Conservation (phyloP, 1,140 invertebrate genomes). For the Aphelenchoides avenae region DNA sequence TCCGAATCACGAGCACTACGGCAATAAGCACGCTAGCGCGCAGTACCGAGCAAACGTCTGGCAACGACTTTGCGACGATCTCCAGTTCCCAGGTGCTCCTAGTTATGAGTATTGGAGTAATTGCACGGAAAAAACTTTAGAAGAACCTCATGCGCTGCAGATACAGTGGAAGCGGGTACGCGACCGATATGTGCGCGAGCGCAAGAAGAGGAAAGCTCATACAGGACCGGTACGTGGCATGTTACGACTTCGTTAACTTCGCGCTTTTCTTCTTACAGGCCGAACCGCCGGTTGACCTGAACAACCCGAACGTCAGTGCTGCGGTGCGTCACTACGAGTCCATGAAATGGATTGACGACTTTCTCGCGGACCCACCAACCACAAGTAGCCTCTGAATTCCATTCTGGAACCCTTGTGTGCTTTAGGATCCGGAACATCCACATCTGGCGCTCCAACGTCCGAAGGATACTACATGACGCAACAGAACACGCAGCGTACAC, state of each 20-base stretch:
- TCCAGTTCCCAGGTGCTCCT: conserved; percentile 41
- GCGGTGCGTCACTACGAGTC: conserved; percentile 25
- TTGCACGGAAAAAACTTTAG: too few relatives aligned
- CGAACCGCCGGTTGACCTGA: conserved; percentile 5
- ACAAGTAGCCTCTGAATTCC: too few relatives aligned
- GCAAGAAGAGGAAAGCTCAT: conserved; percentile 17
- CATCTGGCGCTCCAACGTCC: too few relatives aligned
- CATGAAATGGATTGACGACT: conserved; percentile 43
- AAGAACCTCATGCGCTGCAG: conserved; percentile 34
- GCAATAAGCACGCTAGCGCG: conserved; percentile 38
- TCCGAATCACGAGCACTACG: conserved; percentile 44
- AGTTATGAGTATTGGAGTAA: too few relatives aligned
- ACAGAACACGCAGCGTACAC: too few relatives aligned
- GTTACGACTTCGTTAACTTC: too few relatives aligned
- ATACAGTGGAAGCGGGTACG: conserved; percentile 38
- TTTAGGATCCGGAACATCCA: too few relatives aligned
- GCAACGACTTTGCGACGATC: conserved; percentile 32
- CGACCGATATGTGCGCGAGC: conserved; percentile 41
- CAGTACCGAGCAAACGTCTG: conserved; percentile 27
- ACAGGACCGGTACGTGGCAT: too few relatives aligned
- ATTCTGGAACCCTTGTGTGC: too few relatives aligned
- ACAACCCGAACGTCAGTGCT: conserved; percentile 15
- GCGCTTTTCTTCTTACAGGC: too few relatives aligned
- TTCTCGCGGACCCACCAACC: conserved; percentile 14
- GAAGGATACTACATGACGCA: too few relatives aligned